Conservation (phyloP, 1,140 invertebrate genomes). For the Brachionus paranguensis region DNA sequence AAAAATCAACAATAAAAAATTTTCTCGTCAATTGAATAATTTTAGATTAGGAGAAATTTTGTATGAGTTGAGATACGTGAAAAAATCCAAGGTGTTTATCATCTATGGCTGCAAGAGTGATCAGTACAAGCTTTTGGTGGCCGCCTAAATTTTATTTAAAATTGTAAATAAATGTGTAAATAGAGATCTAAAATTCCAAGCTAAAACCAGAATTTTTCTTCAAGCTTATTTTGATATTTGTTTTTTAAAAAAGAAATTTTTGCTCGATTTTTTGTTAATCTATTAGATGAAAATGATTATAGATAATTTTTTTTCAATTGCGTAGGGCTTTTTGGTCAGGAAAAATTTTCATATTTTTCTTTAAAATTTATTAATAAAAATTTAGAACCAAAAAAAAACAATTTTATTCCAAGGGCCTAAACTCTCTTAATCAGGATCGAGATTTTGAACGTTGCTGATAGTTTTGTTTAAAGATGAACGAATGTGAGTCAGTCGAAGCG, state of each 20-base stretch:
- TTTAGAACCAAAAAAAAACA: not conserved
- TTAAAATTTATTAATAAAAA: not conserved
- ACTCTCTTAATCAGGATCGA: not conserved
- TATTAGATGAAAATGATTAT: not conserved
- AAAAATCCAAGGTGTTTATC: constrained; percentile 14
- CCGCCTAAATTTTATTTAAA: not conserved
- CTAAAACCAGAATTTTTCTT: not conserved
- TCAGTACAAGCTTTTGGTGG: not conserved
- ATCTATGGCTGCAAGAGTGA: constrained; percentile 12
- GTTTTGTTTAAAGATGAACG: not conserved
- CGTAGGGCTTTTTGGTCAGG: not conserved
- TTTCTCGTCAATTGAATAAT: not conserved
- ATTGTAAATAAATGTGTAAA: constrained; percentile 3
- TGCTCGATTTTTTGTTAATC: not conserved
- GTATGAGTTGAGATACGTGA: constrained; percentile 2
- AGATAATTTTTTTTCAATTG: not conserved
- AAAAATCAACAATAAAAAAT: not conserved
- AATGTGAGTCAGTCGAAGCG: not conserved
- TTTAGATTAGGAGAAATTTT: not conserved
- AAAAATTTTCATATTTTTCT: not conserved
- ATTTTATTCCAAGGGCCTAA: not conserved
- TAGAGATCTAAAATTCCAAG: not conserved
- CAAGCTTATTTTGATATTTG: not conserved
- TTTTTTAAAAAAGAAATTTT: not conserved
- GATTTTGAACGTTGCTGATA: not conserved